Evolutionary conservation across 2,797 vertebrate species (phyloP).

Genomic region (Hirundo rustica): DNA sequence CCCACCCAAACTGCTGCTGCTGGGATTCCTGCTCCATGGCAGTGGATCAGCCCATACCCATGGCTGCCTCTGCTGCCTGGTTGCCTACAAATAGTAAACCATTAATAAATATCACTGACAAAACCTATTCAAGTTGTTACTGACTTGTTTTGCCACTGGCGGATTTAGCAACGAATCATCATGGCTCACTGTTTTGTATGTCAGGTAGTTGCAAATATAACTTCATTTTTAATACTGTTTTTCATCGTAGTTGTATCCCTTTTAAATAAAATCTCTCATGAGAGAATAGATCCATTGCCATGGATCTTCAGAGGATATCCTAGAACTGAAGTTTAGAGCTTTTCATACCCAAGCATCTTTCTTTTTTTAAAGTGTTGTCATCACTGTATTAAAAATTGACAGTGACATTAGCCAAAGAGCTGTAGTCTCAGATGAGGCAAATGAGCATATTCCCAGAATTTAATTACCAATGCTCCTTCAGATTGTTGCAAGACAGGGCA

Average conservation of each 20-base stretch:
- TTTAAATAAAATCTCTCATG: not conserved
- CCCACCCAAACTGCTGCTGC: not conserved
- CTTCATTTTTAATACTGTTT: not conserved
- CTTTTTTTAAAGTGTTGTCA: not conserved
- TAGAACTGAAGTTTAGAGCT: not conserved
- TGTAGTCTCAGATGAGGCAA: not conserved
- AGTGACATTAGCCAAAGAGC: not conserved
- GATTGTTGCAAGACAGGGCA: not conserved
- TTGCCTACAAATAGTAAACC: not conserved
- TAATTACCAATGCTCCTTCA: not conserved
- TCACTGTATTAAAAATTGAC: not conserved
- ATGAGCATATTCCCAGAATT: not conserved
- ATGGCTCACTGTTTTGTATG: not conserved
- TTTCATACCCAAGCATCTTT: not conserved
- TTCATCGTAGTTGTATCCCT: not conserved
- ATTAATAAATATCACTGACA: not conserved
- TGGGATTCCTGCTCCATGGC: not conserved
- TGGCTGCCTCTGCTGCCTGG: not conserved
- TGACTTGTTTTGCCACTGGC: not conserved
- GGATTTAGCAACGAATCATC: not conserved
- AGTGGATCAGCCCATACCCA: accelerated
- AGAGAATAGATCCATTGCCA: not conserved
- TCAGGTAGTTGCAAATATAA: not conserved
- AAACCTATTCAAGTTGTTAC: not conserved
- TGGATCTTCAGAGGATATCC: not conserved